Percentiles rank a stretch among this genome's conserved stretches.
Evolutionary conservation across 1,140 invertebrate genomes (phyloP).

Genomic region (Scylla paramamosain): DNA sequence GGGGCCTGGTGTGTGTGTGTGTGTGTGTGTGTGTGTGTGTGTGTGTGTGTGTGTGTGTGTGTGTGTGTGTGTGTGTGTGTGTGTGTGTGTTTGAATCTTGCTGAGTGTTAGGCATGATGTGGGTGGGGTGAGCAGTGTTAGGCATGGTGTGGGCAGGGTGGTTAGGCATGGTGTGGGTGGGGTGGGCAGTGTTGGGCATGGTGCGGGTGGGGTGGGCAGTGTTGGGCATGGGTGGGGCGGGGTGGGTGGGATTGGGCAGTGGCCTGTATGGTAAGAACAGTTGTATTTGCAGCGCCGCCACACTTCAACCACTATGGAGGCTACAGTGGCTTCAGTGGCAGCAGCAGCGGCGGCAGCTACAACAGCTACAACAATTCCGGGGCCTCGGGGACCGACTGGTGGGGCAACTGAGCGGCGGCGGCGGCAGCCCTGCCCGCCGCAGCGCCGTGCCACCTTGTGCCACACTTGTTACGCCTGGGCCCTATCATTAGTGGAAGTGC

Average conservation of each 20-base stretch:
- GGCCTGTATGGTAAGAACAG: constrained; percentile 47
- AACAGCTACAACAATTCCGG: constrained; percentile 75
- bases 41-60: background rate
- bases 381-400: constrained; percentile 76
- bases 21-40: no score
- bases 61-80: background rate
- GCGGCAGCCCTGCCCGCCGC: background rate
- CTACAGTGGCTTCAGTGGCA: constrained; percentile 70
- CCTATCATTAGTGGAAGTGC: constrained; percentile 70
- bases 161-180: background rate
- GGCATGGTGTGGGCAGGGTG: no score
- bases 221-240: background rate
- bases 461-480: constrained; percentile 72
- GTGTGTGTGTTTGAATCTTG: background rate
- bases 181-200: background rate
- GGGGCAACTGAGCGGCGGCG: constrained; percentile 69
- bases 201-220: background rate
- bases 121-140: no score
- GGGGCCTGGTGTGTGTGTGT: background rate
- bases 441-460: constrained; percentile 70
- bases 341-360: constrained; percentile 59
- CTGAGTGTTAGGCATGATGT: no score
- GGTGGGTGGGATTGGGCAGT: background rate
- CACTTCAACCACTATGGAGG: constrained; percentile 76
- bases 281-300: constrained; percentile 66